Base-by-base conservation (phyloP, 2,113 vertebrate species). In the Isurus oxyrinchus region DNA sequence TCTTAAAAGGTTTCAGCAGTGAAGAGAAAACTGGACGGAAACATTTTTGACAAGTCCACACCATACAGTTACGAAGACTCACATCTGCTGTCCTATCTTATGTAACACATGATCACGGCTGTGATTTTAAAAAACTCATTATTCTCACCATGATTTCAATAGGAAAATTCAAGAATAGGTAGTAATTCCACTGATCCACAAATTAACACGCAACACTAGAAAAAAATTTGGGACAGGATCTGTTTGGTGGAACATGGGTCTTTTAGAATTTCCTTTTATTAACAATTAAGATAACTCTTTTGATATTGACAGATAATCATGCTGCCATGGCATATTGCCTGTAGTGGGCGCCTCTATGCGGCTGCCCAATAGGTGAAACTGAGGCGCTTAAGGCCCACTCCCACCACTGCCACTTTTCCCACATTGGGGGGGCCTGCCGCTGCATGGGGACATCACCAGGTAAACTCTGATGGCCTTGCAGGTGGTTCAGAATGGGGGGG, bases 11-110 rank as follows among this genome's bases (percentile, higher is more conserved):
- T 5, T 90, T 25, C 53, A 57, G 27, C 87, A 90, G 27, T 93
- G 90, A 93, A 93, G 40, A 84, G 72, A 76, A 21, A n/a, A n/a
- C n/a, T n/a, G n/a, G n/a, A n/a, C n/a, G n/a, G 88, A 93, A 61
- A 5, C 11, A 61, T 93, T 19, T 90, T 93, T 40, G 5, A 44
- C 8, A 40, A 63, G 23, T 84, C 14, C 4, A 8, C 16, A 5
- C 21, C 35, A 0, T 40, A n/a, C 21, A 63, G 35, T n/a, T 94
- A 94, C 40, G 16, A 94, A 94, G 40, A 63, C 16, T 63, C 35
- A 8, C 59, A 63, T 59, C 35, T 59, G 27, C 16, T 61, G n/a
- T 40, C 16, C 90, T 23, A 63, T 2, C 35, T n/a, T 35, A 8
- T 61, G 59, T 3, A 35, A n/a, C 21, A 63, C 90, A 94, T 40